phyloP scores from a whole-genome alignment of 2,797 vertebrate species.

The Gouania willdenowi region DNA sequence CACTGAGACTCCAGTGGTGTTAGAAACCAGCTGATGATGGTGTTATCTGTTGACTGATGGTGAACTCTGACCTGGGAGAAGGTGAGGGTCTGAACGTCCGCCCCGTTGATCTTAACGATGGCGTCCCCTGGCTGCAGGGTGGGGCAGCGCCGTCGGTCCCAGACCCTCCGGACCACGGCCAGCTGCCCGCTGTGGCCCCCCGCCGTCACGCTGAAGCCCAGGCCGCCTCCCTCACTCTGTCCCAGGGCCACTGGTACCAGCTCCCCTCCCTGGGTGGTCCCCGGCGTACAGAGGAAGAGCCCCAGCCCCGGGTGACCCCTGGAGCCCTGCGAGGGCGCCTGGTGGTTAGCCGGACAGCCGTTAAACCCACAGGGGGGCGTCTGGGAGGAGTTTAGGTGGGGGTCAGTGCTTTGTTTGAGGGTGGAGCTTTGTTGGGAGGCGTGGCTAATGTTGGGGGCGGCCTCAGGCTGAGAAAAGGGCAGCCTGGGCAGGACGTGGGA shows the following conservation, averaged over 20 bases:
- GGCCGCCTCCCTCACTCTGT: constrained; percentile 61
- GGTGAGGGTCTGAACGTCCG: constrained; percentile 75
- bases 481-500: constrained; percentile 49
- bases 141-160: constrained; percentile 76
- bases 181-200: constrained; percentile 71
- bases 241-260: constrained; percentile 74
- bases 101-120: constrained; percentile 81
- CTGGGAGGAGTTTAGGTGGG: constrained; percentile 36
- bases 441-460: constrained; percentile 15
- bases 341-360: constrained; percentile 62
- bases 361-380: constrained; percentile 67
- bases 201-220: constrained; percentile 76
- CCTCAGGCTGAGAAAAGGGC: constrained; percentile 53
- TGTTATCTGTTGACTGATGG: too few relatives aligned
- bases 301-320: constrained; percentile 31
- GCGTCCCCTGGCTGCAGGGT: constrained; percentile 75
- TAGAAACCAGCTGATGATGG: too few relatives aligned
- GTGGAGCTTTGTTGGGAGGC: constrained; percentile 1
- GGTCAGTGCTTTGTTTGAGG: constrained; percentile 41
- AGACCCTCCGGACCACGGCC: constrained; percentile 74
- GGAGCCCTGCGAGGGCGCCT: constrained; percentile 7
- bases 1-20: too few relatives aligned
- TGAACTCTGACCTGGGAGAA: constrained; percentile 65
- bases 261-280: constrained; percentile 37
- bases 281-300: constrained; percentile 8